phyloP scores from a whole-genome alignment of 2,113 vertebrate genomes.

The Labrus mixtus region DNA sequence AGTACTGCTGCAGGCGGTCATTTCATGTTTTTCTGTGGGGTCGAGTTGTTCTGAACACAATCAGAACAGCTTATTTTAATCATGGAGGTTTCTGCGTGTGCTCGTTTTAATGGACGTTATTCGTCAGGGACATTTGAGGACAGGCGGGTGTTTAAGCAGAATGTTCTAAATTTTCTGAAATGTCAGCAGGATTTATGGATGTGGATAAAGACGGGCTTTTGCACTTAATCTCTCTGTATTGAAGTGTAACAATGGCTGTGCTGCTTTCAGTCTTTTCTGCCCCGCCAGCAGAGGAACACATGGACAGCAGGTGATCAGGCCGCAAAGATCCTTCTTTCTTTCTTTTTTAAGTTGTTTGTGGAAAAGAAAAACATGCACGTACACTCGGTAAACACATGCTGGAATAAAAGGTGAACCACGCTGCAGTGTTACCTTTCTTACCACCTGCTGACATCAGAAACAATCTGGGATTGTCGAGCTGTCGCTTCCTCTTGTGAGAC shows the following conservation, averaged over 20 bases:
- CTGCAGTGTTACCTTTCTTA: neutral
- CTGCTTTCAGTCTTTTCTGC: neutral
- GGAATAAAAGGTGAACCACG: neutral
- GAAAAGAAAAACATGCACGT: neutral
- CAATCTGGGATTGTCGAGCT: conserved; percentile 5
- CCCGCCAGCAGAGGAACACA: conserved; percentile 4
- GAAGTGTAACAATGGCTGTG: neutral
- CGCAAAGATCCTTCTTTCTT: neutral
- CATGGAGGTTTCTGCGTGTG: no score
- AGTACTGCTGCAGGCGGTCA: no score
- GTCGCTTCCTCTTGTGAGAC: conserved; percentile 17
- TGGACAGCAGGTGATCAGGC: conserved; percentile 11
- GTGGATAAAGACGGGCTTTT: neutral
- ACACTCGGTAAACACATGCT: neutral
- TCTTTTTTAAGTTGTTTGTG: neutral
- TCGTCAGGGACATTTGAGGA: neutral
- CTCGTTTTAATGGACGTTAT: neutral
- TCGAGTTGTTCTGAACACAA: no score
- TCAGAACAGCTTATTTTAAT: no score
- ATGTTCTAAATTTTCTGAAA: conserved; percentile 14
- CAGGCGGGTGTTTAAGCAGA: neutral
- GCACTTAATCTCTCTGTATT: neutral
- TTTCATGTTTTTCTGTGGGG: no score
- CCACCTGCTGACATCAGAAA: conserved; percentile 15
- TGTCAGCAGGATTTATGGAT: neutral